phyloP scores from a whole-genome alignment of 2,888 invertebrate species.

The Balanococcus diminutus region DNA sequence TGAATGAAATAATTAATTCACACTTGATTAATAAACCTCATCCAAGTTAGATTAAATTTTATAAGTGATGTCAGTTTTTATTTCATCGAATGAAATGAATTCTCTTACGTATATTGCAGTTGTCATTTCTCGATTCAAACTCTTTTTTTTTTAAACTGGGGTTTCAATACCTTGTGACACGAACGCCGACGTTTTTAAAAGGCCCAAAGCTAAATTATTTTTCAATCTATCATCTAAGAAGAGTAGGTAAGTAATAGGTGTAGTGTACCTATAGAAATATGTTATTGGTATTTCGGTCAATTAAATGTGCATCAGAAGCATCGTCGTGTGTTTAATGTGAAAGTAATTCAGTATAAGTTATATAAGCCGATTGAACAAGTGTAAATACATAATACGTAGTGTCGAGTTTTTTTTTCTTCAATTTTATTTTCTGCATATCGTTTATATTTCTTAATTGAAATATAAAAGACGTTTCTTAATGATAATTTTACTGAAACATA shows the following conservation, averaged over 20 bases:
- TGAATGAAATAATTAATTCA: background rate
- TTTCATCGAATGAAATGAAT: background rate
- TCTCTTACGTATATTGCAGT: background rate
- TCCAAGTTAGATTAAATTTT: background rate
- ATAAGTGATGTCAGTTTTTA: background rate
- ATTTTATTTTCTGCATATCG: background rate
- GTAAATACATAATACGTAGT: background rate
- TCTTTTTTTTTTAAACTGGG: background rate
- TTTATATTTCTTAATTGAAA: background rate
- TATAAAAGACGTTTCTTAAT: background rate
- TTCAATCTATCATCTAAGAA: constrained; percentile 34
- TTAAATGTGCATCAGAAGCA: constrained; percentile 34
- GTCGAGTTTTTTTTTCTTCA: background rate
- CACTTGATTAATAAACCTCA: background rate
- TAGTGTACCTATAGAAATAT: background rate
- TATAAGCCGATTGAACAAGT: background rate
- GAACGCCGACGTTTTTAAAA: background rate
- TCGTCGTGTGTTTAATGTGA: background rate
- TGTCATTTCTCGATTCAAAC: background rate
- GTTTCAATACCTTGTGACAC: background rate
- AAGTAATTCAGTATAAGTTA: constrained; percentile 32
- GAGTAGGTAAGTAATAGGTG: background rate
- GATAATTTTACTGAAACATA: background rate
- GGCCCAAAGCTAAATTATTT: constrained; percentile 39
- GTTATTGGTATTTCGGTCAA: constrained; percentile 40